A percentile compares a stretch with the other conserved stretches of the same genome.
Conservation (phyloP, 2,888 invertebrate genomes). For the Shargacucullia verbasci region DNA sequence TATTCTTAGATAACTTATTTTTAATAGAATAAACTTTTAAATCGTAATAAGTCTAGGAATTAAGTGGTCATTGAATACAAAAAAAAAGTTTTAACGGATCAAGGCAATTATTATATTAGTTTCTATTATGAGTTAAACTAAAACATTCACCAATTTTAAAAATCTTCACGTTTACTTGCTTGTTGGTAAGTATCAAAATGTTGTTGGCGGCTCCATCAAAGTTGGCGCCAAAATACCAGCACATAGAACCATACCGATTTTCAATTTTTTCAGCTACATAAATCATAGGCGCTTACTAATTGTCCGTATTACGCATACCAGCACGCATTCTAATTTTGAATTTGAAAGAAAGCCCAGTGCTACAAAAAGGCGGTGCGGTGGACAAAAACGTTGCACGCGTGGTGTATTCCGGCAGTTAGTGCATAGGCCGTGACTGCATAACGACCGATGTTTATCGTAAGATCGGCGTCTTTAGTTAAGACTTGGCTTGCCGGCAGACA, state of each 20-base stretch:
- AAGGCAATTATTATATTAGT: constrained; percentile 35
- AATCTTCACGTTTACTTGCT: too few species aligned
- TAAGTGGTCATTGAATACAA: constrained; percentile 28
- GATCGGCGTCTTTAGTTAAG: constrained; percentile 59
- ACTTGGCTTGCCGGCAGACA: constrained; percentile 45
- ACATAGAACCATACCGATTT: constrained; percentile 56
- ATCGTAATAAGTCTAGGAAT: constrained; percentile 7
- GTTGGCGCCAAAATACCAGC: constrained; percentile 76
- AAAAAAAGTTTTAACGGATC: constrained; percentile 4
- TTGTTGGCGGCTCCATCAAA: constrained; percentile 70
- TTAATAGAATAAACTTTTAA: constrained; percentile 10
- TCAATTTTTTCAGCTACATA: constrained; percentile 64
- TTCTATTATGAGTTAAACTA: too few species aligned
- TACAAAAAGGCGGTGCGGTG: constrained; percentile 63
- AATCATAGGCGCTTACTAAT: constrained; percentile 82
- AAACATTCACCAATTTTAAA: too few species aligned
- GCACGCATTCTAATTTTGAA: constrained; percentile 63
- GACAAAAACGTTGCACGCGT: constrained; percentile 83
- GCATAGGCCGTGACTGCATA: constrained; percentile 83
- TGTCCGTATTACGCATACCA: constrained; percentile 57
- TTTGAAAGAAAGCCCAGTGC: constrained; percentile 60
- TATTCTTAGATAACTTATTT: neutral
- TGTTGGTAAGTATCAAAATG: too few species aligned
- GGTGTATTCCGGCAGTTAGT: constrained; percentile 78
- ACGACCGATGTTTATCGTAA: constrained; percentile 84